These are phyloP conservation scores for Porites divaricata DNA, from an alignment of 92 coral and sea anemone genomes.

Conservation along the genomic window DNA sequence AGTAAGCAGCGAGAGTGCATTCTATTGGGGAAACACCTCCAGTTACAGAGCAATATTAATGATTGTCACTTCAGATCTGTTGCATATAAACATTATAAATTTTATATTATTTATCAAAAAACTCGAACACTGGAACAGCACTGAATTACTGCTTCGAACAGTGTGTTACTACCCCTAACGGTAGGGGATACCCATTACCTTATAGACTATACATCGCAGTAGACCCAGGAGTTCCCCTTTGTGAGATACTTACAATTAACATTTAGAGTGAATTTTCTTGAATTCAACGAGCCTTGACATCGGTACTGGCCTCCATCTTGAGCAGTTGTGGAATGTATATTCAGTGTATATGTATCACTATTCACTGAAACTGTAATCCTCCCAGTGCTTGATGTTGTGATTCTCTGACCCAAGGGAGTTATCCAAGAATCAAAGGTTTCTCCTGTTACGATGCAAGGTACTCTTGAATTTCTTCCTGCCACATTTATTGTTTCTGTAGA, in stretches of 20 bases:
- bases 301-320: constrained; percentile 32
- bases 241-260: constrained; percentile 24
- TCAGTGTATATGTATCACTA: not conserved
- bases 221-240: no score
- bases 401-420: constrained; percentile 20
- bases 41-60: no score
- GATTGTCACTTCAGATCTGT: no score
- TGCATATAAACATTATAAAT: no score
- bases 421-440: constrained; percentile 13
- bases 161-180: no score
- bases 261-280: not conserved
- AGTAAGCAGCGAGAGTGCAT: no score
- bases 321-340: not conserved
- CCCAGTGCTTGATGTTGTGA: not conserved
- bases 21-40: no score
- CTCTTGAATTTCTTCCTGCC: not conserved
- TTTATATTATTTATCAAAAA: no score
- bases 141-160: no score
- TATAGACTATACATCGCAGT: no score
- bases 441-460: constrained; percentile 1
- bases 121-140: no score
- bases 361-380: not conserved
- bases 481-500: accelerated
- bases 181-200: no score
- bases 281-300: not conserved